Conservation (phyloP, 2,797 vertebrate genomes). For the Brachymystax lenok region DNA sequence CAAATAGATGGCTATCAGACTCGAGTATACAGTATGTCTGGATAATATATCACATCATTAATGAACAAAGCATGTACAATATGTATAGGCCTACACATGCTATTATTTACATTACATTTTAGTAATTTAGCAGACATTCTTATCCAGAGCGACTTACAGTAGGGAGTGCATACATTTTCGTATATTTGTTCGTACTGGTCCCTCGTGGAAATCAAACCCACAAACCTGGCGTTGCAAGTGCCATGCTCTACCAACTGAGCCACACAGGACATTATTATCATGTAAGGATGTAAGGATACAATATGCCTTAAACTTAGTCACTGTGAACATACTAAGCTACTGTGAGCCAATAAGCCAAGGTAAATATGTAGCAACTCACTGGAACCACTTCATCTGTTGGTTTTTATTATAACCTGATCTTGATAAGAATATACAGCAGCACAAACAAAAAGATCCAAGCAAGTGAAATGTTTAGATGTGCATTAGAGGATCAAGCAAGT, state of each 20-base stretch:
- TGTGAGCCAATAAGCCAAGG: slow-evolving; percentile 14
- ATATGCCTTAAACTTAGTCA: slow-evolving; percentile 74
- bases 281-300: slow-evolving; percentile 64
- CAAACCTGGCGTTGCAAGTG: too few species aligned
- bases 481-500: too few species aligned
- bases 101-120: slow-evolving; percentile 21
- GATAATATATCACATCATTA: slow-evolving; percentile 40
- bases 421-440: slow-evolving; percentile 3
- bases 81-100: slow-evolving; percentile 57
- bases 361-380: slow-evolving; percentile 12
- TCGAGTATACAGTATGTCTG: slow-evolving; percentile 26
- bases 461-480: not conserved
- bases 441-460: not conserved
- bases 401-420: not conserved
- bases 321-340: slow-evolving; percentile 56
- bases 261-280: slow-evolving; percentile 40
- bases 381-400: too few species aligned
- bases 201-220: too few species aligned
- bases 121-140: too few species aligned
- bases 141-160: too few species aligned
- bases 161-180: too few species aligned
- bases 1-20: slow-evolving; percentile 34
- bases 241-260: too few species aligned
- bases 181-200: too few species aligned
- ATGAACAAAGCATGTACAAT: slow-evolving; percentile 44